Base-by-base conservation (phyloP, 2,797 vertebrate species). In the Acomys russatus region DNA sequence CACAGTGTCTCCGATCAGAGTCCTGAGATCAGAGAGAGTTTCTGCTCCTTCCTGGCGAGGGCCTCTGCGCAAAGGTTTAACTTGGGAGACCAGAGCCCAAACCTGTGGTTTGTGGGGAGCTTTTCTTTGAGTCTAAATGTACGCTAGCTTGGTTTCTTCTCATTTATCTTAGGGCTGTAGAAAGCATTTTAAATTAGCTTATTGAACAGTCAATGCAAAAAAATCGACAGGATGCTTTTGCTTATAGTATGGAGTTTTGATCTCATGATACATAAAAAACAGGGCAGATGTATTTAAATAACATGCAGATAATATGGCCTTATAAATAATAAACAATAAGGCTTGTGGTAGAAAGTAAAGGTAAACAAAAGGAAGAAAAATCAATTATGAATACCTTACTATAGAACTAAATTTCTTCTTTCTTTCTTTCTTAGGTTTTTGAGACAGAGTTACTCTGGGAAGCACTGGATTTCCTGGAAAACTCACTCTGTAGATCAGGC, bases 121-220 rank as follows among this genome's bases (percentile, higher is more conserved):
- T 94, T 86, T 64, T 38, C 6, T 51, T 51, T 51, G 51, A 92
- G 22, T 15, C 54, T 9, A 35, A 44, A 38, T 17, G 3, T 22
- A 20, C 2, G 51, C 25, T 64, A 10, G 28, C 51, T 44, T 89
- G 12, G 22, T 44, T 20, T 61, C n/a, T 23, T 84, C 70, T 54
- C 28, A 61, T 49, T 35, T 44, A 70, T 63, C 63, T 68, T 70
- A 12, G 78, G 54, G 14, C n/a, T 18, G 18, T 23, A 70, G 73
- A 56, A 22, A 78, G 6, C 66, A 63, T 86, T 92, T 91, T 76
- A 77, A 84, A 83, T 28, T 74, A 80, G 91, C 54, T 54, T 54
- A 83, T 51, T 78, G 63, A 84, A 91, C 80, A 74, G 71, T 91
- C 66, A 89, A 87, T 76, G 44, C 3, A 94, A 91, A 95, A 87